Percentiles rank a stretch among this genome's conserved stretches.
Evolutionary conservation across 2,797 vertebrate species (phyloP).

Genomic region (Heteromormyrus szaboi): DNA sequence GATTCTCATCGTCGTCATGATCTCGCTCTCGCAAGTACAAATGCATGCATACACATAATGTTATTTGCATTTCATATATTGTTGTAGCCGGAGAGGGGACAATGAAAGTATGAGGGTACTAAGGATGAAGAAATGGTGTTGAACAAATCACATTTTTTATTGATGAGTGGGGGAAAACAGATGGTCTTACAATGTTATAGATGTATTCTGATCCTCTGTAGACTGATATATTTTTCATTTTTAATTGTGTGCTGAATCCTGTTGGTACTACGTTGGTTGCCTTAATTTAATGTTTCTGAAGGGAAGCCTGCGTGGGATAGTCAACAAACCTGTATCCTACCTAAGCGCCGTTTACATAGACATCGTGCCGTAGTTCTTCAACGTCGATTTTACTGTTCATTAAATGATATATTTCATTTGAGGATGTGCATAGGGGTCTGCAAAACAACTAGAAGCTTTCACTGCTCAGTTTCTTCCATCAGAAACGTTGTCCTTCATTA

Average conservation of each 20-base stretch:
- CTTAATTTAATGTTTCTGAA: background rate
- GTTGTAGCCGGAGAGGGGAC: background rate
- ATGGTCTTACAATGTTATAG: background rate
- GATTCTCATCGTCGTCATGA: background rate
- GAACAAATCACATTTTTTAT: background rate
- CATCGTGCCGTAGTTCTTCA: background rate
- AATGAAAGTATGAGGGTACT: background rate
- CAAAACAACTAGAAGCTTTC: background rate
- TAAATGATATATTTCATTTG: background rate
- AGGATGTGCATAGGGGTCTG: background rate
- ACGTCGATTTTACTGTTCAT: background rate
- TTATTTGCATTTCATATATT: background rate
- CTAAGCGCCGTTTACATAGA: background rate
- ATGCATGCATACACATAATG: background rate
- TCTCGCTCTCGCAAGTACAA: background rate
- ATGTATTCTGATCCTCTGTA: background rate
- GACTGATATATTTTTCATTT: background rate
- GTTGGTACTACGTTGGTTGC: background rate
- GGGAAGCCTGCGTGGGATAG: background rate
- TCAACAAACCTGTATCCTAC: background rate
- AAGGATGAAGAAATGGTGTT: background rate
- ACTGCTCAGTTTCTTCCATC: background rate
- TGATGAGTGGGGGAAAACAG: background rate
- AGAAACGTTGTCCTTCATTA: background rate
- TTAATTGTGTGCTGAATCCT: background rate